phyloP scores from a whole-genome alignment of 2,888 invertebrate genomes.

The Thelaira solivaga region DNA sequence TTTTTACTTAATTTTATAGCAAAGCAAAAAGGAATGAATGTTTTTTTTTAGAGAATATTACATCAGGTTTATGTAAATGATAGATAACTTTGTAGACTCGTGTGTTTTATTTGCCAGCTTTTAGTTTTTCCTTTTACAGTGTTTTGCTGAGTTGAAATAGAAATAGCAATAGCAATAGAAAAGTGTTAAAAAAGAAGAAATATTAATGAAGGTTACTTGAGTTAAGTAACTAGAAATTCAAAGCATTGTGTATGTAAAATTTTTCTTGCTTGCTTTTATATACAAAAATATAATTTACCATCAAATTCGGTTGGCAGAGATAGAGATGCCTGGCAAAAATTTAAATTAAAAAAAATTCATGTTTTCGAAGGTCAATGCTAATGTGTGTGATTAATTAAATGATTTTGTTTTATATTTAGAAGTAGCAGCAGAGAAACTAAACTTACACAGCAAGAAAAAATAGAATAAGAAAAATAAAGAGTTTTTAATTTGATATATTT shows the following conservation, averaged over 20 bases:
- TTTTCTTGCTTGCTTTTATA: too few species aligned
- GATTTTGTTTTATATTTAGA: background rate
- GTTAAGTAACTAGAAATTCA: constrained; percentile 47
- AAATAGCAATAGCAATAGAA: background rate
- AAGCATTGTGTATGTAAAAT: too few species aligned
- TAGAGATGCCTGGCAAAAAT: too few species aligned
- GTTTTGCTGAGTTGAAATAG: too few species aligned
- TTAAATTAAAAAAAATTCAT: background rate
- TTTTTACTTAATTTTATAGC: background rate
- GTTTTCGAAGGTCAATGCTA: background rate
- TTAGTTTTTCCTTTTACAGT: too few species aligned
- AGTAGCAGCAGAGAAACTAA: too few species aligned
- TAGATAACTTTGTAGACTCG: constrained; percentile 47
- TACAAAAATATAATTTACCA: background rate
- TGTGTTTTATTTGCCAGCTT: constrained; percentile 1
- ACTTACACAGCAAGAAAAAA: background rate
- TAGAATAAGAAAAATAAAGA: too few species aligned
- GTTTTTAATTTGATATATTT: too few species aligned
- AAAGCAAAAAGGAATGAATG: background rate
- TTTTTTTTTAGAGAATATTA: background rate
- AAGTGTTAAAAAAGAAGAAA: background rate
- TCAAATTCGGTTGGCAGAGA: background rate
- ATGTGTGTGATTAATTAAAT: constrained; percentile 3
- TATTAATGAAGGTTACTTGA: constrained; percentile 38
- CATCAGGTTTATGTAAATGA: constrained; percentile 40